A percentile compares a stretch with the other conserved stretches of the same genome.
phyloP scores from a whole-genome alignment of 2,797 vertebrate genomes.

The Pempheris klunzingeri region DNA sequence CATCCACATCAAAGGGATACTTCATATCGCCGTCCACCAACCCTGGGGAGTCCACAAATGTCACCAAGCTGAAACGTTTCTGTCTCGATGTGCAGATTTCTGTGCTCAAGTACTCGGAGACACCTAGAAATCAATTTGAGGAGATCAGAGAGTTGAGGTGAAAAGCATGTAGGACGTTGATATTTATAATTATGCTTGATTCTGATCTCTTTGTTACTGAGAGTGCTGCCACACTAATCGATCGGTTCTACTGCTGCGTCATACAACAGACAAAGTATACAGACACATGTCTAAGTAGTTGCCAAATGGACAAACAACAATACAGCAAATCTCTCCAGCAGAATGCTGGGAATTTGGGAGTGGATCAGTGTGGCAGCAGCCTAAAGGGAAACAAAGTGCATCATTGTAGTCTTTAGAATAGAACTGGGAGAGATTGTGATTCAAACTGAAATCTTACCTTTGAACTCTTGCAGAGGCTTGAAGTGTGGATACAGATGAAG shows the following conservation, averaged over 20 bases:
- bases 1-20: conserved; percentile 92
- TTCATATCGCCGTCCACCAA: conserved; percentile 93
- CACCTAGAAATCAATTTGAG: conserved; percentile 73
- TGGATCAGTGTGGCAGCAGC: not conserved
- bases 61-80: conserved; percentile 90
- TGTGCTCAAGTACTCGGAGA: conserved; percentile 89
- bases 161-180: not conserved
- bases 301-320: not conserved
- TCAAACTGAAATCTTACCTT: conserved; percentile 79
- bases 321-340: not conserved
- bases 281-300: not conserved
- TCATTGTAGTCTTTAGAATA: not conserved
- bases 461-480: conserved; percentile 88
- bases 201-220: not conserved
- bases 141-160: not conserved
- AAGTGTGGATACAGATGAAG: conserved; percentile 93
- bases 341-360: not conserved
- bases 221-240: not conserved
- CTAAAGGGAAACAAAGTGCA: not conserved
- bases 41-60: conserved; percentile 90
- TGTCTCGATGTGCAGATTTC: conserved; percentile 91
- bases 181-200: not conserved
- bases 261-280: not conserved
- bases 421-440: conserved; percentile 5
- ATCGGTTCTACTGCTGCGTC: not conserved